Evolutionary conservation across 2,113 vertebrate genomes (phyloP), one percentile per base, ranked within the genome.

Genomic region (Meleagris gallopavo): DNA sequence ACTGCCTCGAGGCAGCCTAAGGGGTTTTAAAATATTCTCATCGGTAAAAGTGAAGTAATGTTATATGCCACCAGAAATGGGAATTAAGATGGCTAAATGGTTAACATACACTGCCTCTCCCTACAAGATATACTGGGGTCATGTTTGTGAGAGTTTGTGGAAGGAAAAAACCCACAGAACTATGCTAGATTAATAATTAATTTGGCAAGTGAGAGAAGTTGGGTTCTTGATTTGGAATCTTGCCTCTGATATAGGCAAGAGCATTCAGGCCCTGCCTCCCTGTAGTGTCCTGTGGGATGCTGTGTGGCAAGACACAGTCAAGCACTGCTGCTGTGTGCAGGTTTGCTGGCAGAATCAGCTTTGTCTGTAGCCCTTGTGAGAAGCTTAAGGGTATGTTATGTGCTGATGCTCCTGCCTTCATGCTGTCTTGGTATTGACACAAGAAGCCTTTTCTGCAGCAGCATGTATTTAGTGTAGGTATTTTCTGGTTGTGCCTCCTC

Each of bases 1-100:
- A 45, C 55, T 93, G 91, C 88, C 58, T 50, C 46, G 84, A 73
- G 96, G 58, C 65, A 92, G 91, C 94, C 84, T 27, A 32, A 87
- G 88, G 91, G 54, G 20, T 48, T 75, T 81, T 71, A 1, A 89
- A 91, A 82, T 77, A 55, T 24, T 90, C 50, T 81, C 24, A 1
- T 36, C 78, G 90, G 69, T 90, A 93, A 88, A 94, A 83, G 73
- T 34, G 41, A 86, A 91, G 73, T 82, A 87, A 73, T 83, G 43
- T 36, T 66, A 41, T 25, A n/a, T 76, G 43, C 22, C n/a, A 73
- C 66, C n/a, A 57, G 74, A 61, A 89, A n/a, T 0, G 52, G 38
- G 40, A 50, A 14, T 70, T 70, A 25, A 38, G 65, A 64, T 69
- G 27, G 36, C n/a, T 43, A 29, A 45, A 40, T 70, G 13, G 52